Evolutionary conservation across 2,888 invertebrate genomes (phyloP).

Genomic region (Patella depressa): DNA sequence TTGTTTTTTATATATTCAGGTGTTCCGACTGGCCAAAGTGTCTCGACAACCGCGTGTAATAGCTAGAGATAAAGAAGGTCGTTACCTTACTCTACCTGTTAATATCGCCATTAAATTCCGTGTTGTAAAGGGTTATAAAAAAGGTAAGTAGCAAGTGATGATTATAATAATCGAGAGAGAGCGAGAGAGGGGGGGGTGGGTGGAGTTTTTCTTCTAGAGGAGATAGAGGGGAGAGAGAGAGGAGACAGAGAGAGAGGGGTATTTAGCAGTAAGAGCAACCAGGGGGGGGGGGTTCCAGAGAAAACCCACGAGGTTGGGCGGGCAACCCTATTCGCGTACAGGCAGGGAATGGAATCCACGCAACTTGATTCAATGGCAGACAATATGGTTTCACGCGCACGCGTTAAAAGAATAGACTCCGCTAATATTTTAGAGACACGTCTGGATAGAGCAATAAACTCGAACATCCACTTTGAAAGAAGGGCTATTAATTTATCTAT

Average conservation of each 20-base stretch:
- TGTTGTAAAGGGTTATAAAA: not conserved
- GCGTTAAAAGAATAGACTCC: not conserved
- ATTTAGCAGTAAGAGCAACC: no score
- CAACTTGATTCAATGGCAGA: no score
- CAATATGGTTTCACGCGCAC: no score
- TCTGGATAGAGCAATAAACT: no score
- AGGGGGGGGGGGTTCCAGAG: no score
- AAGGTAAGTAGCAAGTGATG: slow-evolving; percentile 2
- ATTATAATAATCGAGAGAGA: not conserved
- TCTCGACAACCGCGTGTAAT: not conserved
- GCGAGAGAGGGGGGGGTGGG: not conserved
- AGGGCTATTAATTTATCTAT: no score
- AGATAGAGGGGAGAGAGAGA: not conserved
- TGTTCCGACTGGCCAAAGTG: not conserved
- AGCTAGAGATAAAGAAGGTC: not conserved
- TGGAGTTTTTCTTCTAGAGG: not conserved
- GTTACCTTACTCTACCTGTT: not conserved
- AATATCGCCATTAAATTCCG: slow-evolving; percentile 3
- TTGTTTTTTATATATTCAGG: not conserved
- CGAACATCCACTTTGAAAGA: no score
- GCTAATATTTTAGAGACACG: not conserved
- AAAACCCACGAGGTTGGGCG: no score
- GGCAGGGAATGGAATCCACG: no score
- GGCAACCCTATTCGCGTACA: no score
- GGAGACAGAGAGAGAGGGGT: not conserved